Evolutionary conservation across 2,797 vertebrate species (phyloP), one percentile per base, ranked within the genome.

Genomic region (Crocodylus rhombifer): DNA sequence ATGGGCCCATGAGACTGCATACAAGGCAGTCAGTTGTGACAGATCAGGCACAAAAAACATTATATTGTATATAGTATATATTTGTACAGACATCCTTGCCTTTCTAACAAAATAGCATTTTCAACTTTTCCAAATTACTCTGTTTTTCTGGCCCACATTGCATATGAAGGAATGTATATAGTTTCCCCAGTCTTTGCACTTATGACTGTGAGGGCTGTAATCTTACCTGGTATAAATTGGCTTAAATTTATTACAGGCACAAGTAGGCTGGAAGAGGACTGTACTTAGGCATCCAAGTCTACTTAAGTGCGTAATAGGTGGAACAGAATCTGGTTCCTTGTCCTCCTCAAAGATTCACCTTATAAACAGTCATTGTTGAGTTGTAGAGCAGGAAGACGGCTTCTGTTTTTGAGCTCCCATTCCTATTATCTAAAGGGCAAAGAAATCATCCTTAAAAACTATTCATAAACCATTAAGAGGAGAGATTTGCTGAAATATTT

Each of bases 1-100:
- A 0, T 1, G 0, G 1, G 0, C 20, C 58, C 58, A 1, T 5
- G 33, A n/a, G 11, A 69, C 20, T n/a, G 25, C 20, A 55, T 9
- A 63, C 65, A 67, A 30, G 33, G 9, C 30, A 65, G 64, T n/a
- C 33, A 20, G 30, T 67, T 6, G 33, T 11, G 65, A 67, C 65
- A 67, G 33, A 33, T 33, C n/a, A 67, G n/a, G 33, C 5, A 15
- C 15, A 65, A 30, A 33, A 42, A 8, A 42, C 7, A 42, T 36
- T 36, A 36, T 36, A 6, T 36, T 5, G 33, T 36, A 36, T 42
- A 42, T 51, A 51, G 33, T 51, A 51, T 51, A 51, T 51, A 51
- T 51, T 30, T 30, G n/a, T 30, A 9, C n/a, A 17, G 16, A 65
- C 16, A 65, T 28, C n/a, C 64, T 28, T 30, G 64, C 15, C 30